Conservation (phyloP, 1,140 invertebrate genomes). For the Heliconius melpomene region DNA sequence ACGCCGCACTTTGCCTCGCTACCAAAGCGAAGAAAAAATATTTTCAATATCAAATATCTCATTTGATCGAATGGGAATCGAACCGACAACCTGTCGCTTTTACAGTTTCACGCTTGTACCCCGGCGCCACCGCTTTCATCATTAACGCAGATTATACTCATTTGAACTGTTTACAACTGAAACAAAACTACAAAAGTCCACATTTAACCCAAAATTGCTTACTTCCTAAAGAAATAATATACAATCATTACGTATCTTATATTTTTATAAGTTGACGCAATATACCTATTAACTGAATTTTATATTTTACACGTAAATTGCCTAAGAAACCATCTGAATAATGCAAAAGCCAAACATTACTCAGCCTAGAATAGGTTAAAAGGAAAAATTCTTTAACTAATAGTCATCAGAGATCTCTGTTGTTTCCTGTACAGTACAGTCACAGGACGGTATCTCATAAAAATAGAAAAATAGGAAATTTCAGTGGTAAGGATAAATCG, state of each 20-base stretch:
- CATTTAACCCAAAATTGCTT: background rate
- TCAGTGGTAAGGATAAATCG: background rate
- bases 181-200: background rate
- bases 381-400: background rate
- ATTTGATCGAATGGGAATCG: too few relatives aligned
- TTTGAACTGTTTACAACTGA: background rate
- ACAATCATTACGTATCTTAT: background rate
- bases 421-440: background rate
- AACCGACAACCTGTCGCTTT: too few relatives aligned
- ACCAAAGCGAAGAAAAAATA: too few relatives aligned
- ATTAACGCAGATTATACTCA: background rate
- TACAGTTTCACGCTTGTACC: too few relatives aligned
- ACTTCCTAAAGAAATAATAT: too few relatives aligned
- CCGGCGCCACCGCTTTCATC: too few relatives aligned
- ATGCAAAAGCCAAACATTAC: slow-evolving; percentile 1
- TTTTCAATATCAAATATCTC: too few relatives aligned
- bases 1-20: too few relatives aligned
- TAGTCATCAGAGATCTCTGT: background rate
- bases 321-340: background rate
- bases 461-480: background rate
- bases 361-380: background rate
- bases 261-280: background rate
- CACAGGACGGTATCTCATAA: background rate
- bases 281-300: background rate
- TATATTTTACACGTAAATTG: slow-evolving; percentile 1